Conservation (phyloP, 2,888 invertebrate genomes). For the Scrobipalpa atriplicella region DNA sequence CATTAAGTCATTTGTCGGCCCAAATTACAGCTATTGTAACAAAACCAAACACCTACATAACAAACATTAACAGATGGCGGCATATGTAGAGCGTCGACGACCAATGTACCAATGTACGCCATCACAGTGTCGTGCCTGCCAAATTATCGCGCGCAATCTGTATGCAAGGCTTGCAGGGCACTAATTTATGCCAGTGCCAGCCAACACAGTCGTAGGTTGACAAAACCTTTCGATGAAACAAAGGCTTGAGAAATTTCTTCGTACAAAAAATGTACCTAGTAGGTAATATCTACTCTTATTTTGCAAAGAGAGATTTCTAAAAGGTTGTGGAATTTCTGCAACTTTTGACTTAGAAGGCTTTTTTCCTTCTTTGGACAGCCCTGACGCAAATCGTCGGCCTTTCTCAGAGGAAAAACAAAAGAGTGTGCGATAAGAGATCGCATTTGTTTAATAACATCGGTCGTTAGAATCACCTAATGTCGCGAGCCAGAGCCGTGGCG, state of each 20-base stretch:
- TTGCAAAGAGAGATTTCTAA: too few relatives aligned
- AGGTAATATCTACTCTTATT: background rate
- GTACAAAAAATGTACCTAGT: background rate
- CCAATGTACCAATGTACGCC: background rate
- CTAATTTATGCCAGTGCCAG: constrained; percentile 7
- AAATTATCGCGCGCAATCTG: constrained; percentile 9
- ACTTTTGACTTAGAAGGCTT: background rate
- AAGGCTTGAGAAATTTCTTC: background rate
- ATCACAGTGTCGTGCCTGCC: background rate
- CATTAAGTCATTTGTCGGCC: constrained; percentile 15
- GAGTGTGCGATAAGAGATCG: constrained; percentile 70
- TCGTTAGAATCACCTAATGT: constrained; percentile 77
- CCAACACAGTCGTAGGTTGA: background rate
- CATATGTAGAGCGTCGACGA: constrained; percentile 14
- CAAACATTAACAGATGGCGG: constrained; percentile 27
- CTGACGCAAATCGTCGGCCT: constrained; percentile 51
- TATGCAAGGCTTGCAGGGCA: constrained; percentile 16
- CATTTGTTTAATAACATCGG: constrained; percentile 77
- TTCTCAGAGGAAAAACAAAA: constrained; percentile 69
- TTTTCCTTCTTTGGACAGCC: background rate
- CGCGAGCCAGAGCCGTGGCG: constrained; percentile 46
- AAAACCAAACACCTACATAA: constrained; percentile 23
- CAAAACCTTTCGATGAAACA: background rate
- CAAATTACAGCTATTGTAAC: constrained; percentile 33
- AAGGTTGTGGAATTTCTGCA: background rate